These are phyloP conservation scores for Lysandra coridon DNA, from an alignment of 2,888 invertebrate species.

Conservation along the genomic window DNA sequence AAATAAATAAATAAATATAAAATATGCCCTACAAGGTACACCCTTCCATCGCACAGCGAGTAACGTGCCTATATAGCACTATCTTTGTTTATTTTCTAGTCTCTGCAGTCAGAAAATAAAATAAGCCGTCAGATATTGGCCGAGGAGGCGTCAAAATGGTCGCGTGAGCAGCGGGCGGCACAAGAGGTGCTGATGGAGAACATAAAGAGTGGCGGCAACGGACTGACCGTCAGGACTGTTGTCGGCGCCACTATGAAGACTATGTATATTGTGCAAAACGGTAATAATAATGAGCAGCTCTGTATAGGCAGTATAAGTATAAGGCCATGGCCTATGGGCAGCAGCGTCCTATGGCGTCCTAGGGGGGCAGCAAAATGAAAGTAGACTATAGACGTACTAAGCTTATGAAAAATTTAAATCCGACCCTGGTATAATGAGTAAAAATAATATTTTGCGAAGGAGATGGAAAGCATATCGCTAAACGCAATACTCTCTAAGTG, in stretches of 20 bases:
- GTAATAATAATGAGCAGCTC: constrained; percentile 44
- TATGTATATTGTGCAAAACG: constrained; percentile 69
- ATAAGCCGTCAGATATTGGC: constrained; percentile 70
- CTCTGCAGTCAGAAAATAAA: constrained; percentile 69
- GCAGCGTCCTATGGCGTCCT: too few relatives aligned
- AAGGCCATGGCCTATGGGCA: too few relatives aligned
- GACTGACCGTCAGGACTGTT: constrained; percentile 69
- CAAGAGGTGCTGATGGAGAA: constrained; percentile 75
- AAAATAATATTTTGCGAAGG: too few relatives aligned
- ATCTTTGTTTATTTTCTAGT: constrained; percentile 48
- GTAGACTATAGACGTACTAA: too few relatives aligned
- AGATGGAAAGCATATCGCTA: too few relatives aligned
- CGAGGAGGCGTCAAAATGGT: constrained; percentile 75
- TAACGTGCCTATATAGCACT: not conserved
- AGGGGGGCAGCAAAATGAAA: too few relatives aligned
- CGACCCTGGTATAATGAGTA: not conserved
- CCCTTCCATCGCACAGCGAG: not conserved
- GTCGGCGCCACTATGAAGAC: constrained; percentile 56
- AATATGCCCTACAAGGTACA: not conserved
- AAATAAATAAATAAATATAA: too few relatives aligned
- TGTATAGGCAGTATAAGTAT: too few relatives aligned
- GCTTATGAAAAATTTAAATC: too few relatives aligned
- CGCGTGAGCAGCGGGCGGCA: constrained; percentile 68
- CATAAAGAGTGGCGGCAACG: constrained; percentile 73
- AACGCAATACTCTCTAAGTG: too few relatives aligned